Evolutionary conservation across 2,888 invertebrate species (phyloP), one percentile per base, ranked within the genome.

Genomic region (Acrobasis suavella): DNA sequence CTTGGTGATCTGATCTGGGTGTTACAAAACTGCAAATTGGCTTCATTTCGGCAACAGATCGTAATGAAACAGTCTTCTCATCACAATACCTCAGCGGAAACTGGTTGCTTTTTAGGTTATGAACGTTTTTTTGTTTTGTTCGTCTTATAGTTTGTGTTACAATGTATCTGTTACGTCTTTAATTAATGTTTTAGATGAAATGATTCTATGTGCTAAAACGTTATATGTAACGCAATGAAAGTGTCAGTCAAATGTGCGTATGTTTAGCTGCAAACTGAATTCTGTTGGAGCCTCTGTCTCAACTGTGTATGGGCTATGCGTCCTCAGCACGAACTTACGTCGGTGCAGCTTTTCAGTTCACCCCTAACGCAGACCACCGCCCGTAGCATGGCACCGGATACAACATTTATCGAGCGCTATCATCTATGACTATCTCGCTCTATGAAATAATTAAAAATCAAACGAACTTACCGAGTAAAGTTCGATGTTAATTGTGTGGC

Each of bases 21-120:
- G 91, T 91, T 79, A 85, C 83, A 75, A 81, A 83, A 78, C 73
- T 64, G 65, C 67, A 67, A 78, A 91, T 91, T 90, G 91, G 91
- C 90, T 88, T 86, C 90, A 91, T 91, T 91, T 91, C 88, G 90
- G 91, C 87, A 91, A 91, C 91, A 92, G 91, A 91, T 92, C 91
- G 91, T 92, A 92, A 92, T 89, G 76, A 75, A 78, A 69, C 74
- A 80, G 72, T 71, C 77, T 76, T 78, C 72, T 74, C 68, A 76
- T 68, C 64, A 66, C 64, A 60, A 81, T 83, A 78, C 83, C 82
- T 76, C 79, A 80, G 80, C 84, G 80, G 75, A 77, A 74, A 77
- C 76, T 66, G 73, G 80, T 72, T 82, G 89, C 89, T 90, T 91
- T 73, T 81, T 88, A 84, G 83, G 85, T 85, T 88, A 81, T 88